A percentile compares a stretch with the other conserved stretches of the same genome.
phyloP scores from a whole-genome alignment of 2,113 vertebrate genomes.

The Daubentonia madagascariensis region DNA sequence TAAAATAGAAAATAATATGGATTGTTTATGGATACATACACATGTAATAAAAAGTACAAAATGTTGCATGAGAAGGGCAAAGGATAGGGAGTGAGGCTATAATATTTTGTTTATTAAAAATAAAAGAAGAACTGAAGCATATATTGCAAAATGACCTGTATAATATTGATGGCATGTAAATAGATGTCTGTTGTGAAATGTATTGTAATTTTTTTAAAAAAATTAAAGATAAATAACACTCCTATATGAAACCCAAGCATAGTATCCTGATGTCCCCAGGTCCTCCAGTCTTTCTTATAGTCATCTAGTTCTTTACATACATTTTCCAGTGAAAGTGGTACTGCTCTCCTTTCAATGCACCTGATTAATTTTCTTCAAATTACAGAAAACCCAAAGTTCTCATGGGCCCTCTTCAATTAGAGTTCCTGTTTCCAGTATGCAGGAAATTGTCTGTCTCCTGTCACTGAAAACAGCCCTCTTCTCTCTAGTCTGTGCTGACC shows the following conservation, averaged over 20 bases:
- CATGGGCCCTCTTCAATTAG: not conserved
- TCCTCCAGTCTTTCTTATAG: not conserved
- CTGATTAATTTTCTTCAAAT: not conserved
- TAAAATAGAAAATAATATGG: not conserved
- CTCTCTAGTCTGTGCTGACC: not conserved
- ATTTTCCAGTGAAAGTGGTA: not conserved
- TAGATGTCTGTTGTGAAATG: not conserved
- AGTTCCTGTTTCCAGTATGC: fast-evolving
- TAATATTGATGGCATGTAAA: not conserved
- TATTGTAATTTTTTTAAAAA: not conserved
- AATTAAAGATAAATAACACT: not conserved
- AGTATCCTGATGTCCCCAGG: not conserved
- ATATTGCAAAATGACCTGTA: not conserved
- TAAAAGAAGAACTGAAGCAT: not conserved
- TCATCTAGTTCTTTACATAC: not conserved
- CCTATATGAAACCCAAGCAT: not conserved
- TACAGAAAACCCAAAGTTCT: not conserved
- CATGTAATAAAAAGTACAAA: not conserved
- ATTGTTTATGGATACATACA: not conserved
- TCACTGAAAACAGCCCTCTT: not conserved
- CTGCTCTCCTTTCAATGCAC: not conserved
- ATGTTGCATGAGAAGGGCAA: not conserved
- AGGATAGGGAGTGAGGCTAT: not conserved
- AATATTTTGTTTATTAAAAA: not conserved
- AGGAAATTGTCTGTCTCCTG: not conserved